A percentile compares a stretch with the other conserved stretches of the same genome.
Conservation (phyloP, 2,113 vertebrate species). For the Hippocampus mohnikei region DNA sequence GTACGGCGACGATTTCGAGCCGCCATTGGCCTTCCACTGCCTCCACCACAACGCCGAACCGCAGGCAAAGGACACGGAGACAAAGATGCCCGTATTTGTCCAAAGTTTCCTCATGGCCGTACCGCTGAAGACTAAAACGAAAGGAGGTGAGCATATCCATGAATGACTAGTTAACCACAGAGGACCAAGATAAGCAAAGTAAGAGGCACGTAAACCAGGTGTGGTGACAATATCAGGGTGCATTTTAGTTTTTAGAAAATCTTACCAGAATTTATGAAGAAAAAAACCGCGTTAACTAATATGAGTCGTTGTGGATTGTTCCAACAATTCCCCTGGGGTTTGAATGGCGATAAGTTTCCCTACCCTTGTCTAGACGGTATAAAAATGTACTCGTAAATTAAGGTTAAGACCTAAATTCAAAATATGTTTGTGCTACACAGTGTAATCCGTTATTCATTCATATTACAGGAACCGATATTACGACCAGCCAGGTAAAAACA, state of each 20-base stretch:
- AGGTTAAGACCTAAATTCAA: not conserved
- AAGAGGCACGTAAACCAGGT: no score
- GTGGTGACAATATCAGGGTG: no score
- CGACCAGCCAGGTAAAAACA: not conserved
- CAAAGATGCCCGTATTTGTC: constrained; percentile 61
- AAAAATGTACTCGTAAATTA: no score
- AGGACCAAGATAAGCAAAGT: no score
- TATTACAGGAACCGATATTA: not conserved
- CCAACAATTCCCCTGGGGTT: not conserved
- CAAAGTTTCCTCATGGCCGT: constrained; percentile 63
- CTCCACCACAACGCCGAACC: constrained; percentile 69
- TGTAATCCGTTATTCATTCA: not conserved
- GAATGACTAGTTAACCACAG: not conserved
- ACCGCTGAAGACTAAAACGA: constrained; percentile 15
- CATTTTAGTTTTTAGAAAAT: no score
- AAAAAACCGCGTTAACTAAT: no score
- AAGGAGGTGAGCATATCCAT: not conserved
- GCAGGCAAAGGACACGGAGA: constrained; percentile 58
- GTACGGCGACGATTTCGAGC: constrained; percentile 32
- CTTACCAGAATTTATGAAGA: no score
- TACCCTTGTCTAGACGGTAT: not conserved
- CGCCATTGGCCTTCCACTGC: constrained; percentile 51
- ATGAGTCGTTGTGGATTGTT: no score
- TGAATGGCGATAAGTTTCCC: no score
- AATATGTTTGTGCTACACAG: not conserved